Conservation (phyloP, 2,888 invertebrate genomes). For the Agrochola macilenta region DNA sequence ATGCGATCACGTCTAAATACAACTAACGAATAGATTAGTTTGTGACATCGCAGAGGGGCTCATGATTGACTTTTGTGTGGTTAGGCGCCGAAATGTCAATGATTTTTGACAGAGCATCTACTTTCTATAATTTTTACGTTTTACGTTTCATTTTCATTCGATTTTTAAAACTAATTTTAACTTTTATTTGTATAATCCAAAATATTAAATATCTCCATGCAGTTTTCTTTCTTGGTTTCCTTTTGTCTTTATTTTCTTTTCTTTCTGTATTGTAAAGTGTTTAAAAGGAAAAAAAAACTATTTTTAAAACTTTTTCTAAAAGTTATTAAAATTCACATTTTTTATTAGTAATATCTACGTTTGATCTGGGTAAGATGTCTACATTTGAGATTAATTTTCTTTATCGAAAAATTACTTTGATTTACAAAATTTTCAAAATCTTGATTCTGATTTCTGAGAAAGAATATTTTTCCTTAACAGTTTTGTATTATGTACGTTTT, state of each 20-base stretch:
- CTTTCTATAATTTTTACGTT: too few species aligned
- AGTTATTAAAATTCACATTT: neutral
- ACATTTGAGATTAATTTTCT: neutral
- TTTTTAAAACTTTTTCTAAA: neutral
- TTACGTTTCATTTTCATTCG: too few species aligned
- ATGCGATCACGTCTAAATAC: conserved; percentile 81
- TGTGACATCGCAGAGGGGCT: conserved; percentile 30
- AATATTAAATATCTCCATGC: neutral
- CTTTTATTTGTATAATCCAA: neutral
- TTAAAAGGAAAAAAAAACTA: neutral
- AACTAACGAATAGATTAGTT: conserved; percentile 64
- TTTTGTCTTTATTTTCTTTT: neutral
- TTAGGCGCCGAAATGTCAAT: conserved; percentile 2
- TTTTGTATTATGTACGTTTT: neutral
- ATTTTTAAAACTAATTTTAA: neutral
- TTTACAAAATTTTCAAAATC: neutral
- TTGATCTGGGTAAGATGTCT: neutral
- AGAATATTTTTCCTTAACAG: neutral
- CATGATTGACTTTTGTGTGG: conserved; percentile 27
- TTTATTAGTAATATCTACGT: neutral
- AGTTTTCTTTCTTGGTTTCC: neutral
- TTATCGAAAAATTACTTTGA: neutral
- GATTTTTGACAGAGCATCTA: neutral
- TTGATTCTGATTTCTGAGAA: neutral
- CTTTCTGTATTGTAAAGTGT: neutral